These are phyloP conservation scores for Metridium senile DNA, from an alignment of 92 coral and sea anemone species.

Conservation along the genomic window DNA sequence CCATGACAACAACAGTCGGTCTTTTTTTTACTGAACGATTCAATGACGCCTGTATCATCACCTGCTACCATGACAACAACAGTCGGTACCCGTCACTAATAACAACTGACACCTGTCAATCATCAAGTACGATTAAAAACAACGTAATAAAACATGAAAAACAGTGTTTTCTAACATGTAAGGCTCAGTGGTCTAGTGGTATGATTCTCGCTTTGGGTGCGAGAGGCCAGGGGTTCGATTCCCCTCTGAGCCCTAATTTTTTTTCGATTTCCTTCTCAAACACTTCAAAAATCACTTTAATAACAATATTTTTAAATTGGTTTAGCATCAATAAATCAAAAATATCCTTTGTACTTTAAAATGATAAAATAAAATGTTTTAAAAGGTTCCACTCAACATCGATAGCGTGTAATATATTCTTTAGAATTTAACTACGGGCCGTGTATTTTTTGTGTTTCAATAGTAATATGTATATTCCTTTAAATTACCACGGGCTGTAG, in stretches of 20 bases:
- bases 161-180: background rate
- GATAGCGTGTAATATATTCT: too few species aligned
- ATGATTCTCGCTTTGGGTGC: constrained; percentile 98
- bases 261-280: background rate
- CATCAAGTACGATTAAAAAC: background rate
- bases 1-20: too few species aligned
- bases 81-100: background rate
- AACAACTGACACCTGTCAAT: constrained; percentile 8
- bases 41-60: background rate
- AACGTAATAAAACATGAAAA: background rate
- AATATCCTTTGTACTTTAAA: too few species aligned
- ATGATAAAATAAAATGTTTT: too few species aligned
- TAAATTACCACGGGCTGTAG: too few species aligned
- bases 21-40: background rate
- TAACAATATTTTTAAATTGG: background rate
- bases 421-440: too few species aligned
- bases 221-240: constrained; percentile 96
- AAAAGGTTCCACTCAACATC: too few species aligned
- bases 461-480: too few species aligned
- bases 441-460: too few species aligned
- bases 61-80: constrained; percentile 15
- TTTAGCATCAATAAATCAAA: background rate
- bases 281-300: background rate
- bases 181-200: constrained; percentile 79
- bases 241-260: constrained; percentile 60